phyloP scores from a whole-genome alignment of 2,888 invertebrate species.

The Latrodectus hesperus region DNA sequence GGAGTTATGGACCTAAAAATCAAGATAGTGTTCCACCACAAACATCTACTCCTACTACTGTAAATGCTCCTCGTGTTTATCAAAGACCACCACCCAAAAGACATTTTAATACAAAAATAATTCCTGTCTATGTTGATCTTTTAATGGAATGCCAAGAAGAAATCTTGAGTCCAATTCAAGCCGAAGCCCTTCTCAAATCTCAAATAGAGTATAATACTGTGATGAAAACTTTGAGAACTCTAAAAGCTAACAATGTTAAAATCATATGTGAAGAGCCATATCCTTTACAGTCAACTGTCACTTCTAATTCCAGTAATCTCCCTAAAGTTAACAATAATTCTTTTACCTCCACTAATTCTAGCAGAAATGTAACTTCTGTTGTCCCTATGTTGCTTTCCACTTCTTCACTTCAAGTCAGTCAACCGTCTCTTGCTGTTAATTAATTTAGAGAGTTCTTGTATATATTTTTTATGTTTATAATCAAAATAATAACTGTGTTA shows the following conservation, averaged over 20 bases:
- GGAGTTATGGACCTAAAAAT: slow-evolving; percentile 13
- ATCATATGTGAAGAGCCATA: slow-evolving; percentile 14
- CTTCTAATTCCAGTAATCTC: no score
- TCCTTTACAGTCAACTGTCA: neutral
- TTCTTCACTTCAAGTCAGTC: no score
- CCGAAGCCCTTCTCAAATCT: slow-evolving; percentile 80
- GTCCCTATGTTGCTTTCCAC: no score
- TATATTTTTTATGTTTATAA: no score
- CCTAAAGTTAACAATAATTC: no score
- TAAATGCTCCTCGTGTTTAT: neutral
- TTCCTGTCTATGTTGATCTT: slow-evolving; percentile 29
- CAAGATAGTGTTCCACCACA: neutral
- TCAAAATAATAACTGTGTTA: no score
- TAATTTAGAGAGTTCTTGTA: no score
- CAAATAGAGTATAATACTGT: slow-evolving; percentile 79
- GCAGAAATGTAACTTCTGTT: no score
- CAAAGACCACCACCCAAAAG: slow-evolving; percentile 6
- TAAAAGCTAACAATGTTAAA: slow-evolving; percentile 39
- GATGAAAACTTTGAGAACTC: slow-evolving; percentile 41
- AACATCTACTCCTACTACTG: neutral
- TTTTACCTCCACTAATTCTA: no score
- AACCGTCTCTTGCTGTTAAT: no score
- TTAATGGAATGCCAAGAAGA: slow-evolving; percentile 83
- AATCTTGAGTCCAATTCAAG: slow-evolving; percentile 81
- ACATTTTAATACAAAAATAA: neutral